A percentile compares a stretch with the other conserved stretches of the same genome.
Evolutionary conservation across 2,888 invertebrate genomes (phyloP).

Genomic region (Vandiemenella viatica): DNA sequence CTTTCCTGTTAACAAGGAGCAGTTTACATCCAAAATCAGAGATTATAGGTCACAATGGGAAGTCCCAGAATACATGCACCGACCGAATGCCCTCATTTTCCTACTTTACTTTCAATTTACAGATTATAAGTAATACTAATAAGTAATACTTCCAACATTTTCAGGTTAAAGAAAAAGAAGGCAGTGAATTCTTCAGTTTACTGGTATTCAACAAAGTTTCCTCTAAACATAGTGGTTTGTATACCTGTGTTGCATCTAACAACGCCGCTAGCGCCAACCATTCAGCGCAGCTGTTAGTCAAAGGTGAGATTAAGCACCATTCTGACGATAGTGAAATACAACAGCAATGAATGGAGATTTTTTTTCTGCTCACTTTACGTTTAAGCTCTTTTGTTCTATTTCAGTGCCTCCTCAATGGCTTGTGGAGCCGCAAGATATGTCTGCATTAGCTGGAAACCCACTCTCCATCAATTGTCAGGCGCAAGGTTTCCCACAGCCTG

Average conservation of each 20-base stretch:
- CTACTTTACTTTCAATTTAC: too few species aligned
- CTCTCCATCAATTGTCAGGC: slow-evolving; percentile 28
- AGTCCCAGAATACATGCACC: too few species aligned
- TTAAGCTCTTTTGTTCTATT: too few species aligned
- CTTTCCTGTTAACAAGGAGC: too few species aligned
- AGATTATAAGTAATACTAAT: too few species aligned
- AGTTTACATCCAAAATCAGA: too few species aligned
- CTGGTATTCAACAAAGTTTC: slow-evolving; percentile 54
- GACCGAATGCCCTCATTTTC: too few species aligned
- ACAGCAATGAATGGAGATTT: too few species aligned
- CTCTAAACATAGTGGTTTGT: slow-evolving; percentile 51
- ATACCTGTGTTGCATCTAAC: slow-evolving; percentile 56
- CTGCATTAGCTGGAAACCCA: slow-evolving; percentile 25
- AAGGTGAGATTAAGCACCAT: too few species aligned
- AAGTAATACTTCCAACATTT: slow-evolving; percentile 7
- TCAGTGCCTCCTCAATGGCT: slow-evolving; percentile 34
- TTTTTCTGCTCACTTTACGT: too few species aligned
- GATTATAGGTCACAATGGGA: too few species aligned
- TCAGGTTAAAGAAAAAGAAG: slow-evolving; percentile 40
- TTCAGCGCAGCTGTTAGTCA: slow-evolving; percentile 50
- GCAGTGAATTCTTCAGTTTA: slow-evolving; percentile 47
- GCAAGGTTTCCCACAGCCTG: slow-evolving; percentile 30
- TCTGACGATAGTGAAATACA: too few species aligned
- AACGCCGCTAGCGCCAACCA: slow-evolving; percentile 53
- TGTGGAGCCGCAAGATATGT: slow-evolving; percentile 28